Evolutionary conservation across 1,140 invertebrate species (phyloP).

Genomic region (Sesamia nonagrioides): DNA sequence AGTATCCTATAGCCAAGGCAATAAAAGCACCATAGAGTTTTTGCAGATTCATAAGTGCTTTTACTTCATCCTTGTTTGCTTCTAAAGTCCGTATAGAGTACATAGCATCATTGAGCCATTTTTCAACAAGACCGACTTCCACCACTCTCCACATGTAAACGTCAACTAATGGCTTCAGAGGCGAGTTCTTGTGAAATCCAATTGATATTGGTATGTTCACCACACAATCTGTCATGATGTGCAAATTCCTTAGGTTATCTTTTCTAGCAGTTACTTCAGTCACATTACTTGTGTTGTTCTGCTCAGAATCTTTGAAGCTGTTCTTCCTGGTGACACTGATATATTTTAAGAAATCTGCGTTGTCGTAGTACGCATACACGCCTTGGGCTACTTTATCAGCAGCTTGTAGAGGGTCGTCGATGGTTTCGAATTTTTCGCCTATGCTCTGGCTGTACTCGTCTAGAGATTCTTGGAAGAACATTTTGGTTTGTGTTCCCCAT

Average conservation of each 20-base stretch:
- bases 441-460: slow-evolving; percentile 90
- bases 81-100: slow-evolving; percentile 80
- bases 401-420: slow-evolving; percentile 88
- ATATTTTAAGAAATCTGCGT: slow-evolving; percentile 91
- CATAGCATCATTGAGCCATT: slow-evolving; percentile 93
- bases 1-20: slow-evolving; percentile 90
- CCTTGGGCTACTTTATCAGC: slow-evolving; percentile 90
- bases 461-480: slow-evolving; percentile 90
- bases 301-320: slow-evolving; percentile 51
- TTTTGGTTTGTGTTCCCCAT: slow-evolving; percentile 90
- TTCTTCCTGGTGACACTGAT: slow-evolving; percentile 88
- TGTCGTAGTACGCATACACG: slow-evolving; percentile 93
- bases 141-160: slow-evolving; percentile 89
- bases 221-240: slow-evolving; percentile 94
- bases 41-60: slow-evolving; percentile 92
- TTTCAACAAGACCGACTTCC: slow-evolving; percentile 92
- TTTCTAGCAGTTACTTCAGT: slow-evolving; percentile 55
- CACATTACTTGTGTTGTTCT: slow-evolving; percentile 64
- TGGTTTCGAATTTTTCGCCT: slow-evolving; percentile 90
- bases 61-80: slow-evolving; percentile 85
- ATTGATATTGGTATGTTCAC: slow-evolving; percentile 94
- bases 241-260: slow-evolving; percentile 88
- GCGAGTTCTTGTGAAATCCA: slow-evolving; percentile 94
- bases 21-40: slow-evolving; percentile 93
- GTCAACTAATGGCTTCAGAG: slow-evolving; percentile 91